Percentiles rank a stretch among this genome's conserved stretches.
Evolutionary conservation across 2,888 invertebrate genomes (phyloP).

Genomic region (Euphydryas editha): DNA sequence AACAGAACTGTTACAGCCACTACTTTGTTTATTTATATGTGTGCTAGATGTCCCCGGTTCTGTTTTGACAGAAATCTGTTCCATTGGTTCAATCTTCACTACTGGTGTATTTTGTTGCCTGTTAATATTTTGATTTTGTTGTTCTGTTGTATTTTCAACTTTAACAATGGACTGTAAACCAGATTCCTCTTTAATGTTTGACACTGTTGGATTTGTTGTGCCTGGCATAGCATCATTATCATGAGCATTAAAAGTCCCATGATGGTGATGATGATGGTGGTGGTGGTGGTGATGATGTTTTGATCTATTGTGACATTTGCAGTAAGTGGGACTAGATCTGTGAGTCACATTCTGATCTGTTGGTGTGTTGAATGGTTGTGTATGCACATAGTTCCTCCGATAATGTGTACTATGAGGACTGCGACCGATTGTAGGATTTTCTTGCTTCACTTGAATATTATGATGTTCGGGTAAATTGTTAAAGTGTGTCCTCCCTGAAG

Average conservation of each 20-base stretch:
- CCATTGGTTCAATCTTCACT: slow-evolving; percentile 57
- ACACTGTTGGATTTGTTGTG: slow-evolving; percentile 37
- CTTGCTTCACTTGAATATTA: slow-evolving; percentile 47
- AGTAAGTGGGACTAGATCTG: slow-evolving; percentile 48
- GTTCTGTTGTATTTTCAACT: slow-evolving; percentile 41
- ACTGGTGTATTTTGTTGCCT: slow-evolving; percentile 40
- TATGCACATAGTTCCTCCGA: slow-evolving; percentile 37
- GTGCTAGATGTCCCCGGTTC: slow-evolving; percentile 52
- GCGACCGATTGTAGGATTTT: slow-evolving; percentile 19
- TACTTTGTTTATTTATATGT: slow-evolving; percentile 34
- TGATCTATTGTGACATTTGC: slow-evolving; percentile 51
- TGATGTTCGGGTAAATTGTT: slow-evolving; percentile 13
- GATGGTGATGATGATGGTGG: slow-evolving; percentile 51
- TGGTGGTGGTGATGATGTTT: slow-evolving; percentile 49
- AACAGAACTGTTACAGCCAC: slow-evolving; percentile 47
- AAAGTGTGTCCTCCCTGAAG: background rate
- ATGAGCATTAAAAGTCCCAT: slow-evolving; percentile 44
- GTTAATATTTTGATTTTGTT: slow-evolving; percentile 15
- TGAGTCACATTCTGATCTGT: slow-evolving; percentile 12
- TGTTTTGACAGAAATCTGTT: slow-evolving; percentile 54
- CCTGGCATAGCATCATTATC: slow-evolving; percentile 29
- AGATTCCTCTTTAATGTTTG: slow-evolving; percentile 67
- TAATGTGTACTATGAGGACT: slow-evolving; percentile 40
- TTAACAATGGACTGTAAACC: slow-evolving; percentile 55
- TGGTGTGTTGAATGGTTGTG: slow-evolving; percentile 28